These are phyloP conservation scores for Parnassius glacialis DNA, from an alignment of 2,888 invertebrate genomes.

Conservation along the genomic window DNA sequence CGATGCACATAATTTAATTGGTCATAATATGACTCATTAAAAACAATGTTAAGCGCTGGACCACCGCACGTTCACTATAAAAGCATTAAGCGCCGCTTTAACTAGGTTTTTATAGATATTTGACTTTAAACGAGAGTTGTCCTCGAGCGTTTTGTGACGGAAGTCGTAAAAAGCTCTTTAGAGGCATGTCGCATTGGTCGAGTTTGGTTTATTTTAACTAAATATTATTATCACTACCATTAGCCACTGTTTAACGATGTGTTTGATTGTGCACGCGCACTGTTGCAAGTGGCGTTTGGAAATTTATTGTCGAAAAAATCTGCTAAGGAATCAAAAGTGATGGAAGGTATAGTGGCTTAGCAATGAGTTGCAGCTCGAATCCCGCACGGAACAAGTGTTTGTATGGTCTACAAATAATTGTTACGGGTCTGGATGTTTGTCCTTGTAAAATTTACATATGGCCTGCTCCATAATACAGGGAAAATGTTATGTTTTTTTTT, in stretches of 20 bases:
- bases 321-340: too few species aligned
- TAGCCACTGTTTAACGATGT: slow-evolving; percentile 18
- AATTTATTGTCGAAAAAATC: too few species aligned
- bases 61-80: slow-evolving; percentile 69
- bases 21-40: slow-evolving; percentile 73
- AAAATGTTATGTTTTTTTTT: too few species aligned
- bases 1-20: slow-evolving; percentile 56
- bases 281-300: slow-evolving; percentile 1
- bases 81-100: slow-evolving; percentile 56
- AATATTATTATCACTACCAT: slow-evolving; percentile 21
- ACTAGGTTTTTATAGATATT: slow-evolving; percentile 53
- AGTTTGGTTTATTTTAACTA: slow-evolving; percentile 23
- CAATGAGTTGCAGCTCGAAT: too few species aligned
- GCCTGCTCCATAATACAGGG: too few species aligned
- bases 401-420: too few species aligned
- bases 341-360: too few species aligned
- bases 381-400: too few species aligned
- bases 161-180: slow-evolving; percentile 22
- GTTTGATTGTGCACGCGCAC: slow-evolving; percentile 17
- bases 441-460: too few species aligned
- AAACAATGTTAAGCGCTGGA: slow-evolving; percentile 70
- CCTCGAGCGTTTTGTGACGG: slow-evolving; percentile 23
- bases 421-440: too few species aligned
- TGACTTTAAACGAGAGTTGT: slow-evolving; percentile 23
- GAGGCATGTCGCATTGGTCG: slow-evolving; percentile 16